Evolutionary conservation across 2,797 vertebrate genomes (phyloP), one percentile per base, ranked within the genome.

Genomic region (Triplophysa bombifrons): DNA sequence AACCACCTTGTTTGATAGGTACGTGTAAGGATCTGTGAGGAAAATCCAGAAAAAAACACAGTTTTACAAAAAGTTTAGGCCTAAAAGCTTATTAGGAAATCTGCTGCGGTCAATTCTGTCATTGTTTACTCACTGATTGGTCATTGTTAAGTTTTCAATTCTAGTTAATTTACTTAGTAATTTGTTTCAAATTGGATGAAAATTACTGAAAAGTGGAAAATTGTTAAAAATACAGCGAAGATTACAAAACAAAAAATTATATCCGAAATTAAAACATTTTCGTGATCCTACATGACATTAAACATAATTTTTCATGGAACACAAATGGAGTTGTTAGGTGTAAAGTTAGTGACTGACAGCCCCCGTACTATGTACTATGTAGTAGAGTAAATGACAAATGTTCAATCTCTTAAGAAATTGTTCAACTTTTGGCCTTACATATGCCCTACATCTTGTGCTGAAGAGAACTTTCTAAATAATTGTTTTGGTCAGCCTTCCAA

Each of bases 401-500:
- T 41, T 41, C 19, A 11, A 1, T 65, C 19, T 34, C 83, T 67
- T 83, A 82, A 79, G 86, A 73, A 48, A 78, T 72, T 72, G 75
- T 87, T 55, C 25, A 65, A 70, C 27, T 41, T 38, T 67, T 82
- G 75, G 72, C 80, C 69, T 80, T 82, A 82, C 77, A 78, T 2
- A 27, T 77, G 73, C 84, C 82, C 30, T 86, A 76, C 78, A 66
- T 74, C 76, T 44, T 58, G 44, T 50, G n/a, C 22, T 27, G 41
- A 17, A 71, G 70, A 46, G 48, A 65, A 66, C 72, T 86, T 80
- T 76, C 76, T 13, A 34, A 83, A 83, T 76, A 22, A 50, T 66
- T 76, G 75, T 84, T 86, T 85, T 48, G 83, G 68, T 87, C 66
- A 85, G 69, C 80, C 20, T 48, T 75, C 79, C 19, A 72, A 76